Base-by-base conservation (phyloP, 1,140 invertebrate species). In the Ceratina japonica region DNA sequence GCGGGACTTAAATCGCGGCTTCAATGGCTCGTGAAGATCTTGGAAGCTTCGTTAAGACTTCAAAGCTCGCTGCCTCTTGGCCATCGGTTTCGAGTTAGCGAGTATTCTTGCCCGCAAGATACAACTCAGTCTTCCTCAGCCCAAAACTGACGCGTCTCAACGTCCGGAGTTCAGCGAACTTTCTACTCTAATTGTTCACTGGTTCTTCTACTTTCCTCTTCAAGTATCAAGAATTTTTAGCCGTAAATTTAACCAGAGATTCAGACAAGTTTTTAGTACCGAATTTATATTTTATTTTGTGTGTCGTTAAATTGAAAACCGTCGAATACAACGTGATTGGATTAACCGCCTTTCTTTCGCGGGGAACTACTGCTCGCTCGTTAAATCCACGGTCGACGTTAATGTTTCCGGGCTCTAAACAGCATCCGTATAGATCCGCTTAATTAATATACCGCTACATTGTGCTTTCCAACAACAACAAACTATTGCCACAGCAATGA, bases 41-140 rank as follows among this genome's bases (percentile, higher is more conserved):
- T 68, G 16, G 3, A 22, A 16, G 82, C 79, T 86, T 85, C 76
- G 82, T 86, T 87, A 80, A 80, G 82, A 87, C 80, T 78, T 87
- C 82, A 86, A 86, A 87, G 85, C 79, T 31, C 16, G 37, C 37
- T 18, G 58, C 31, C 27, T n/a, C 49, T 22, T 51, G 63, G 37
- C 54, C 69, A 65, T 59, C 37, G 65, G 63, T 72, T 74, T 80
- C 73, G 56, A 81, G 80, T 76, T 83, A 82, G 56, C 65, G 62
- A 59, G 73, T 63, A 63, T 79, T 8, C 56, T 31, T 18, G 24
- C 20, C 44, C 75, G 49, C 52, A 44, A 44, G 37, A 44, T 7
- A 44, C 37, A 44, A 44, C 37, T 10, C 10, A 44, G 5, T 44
- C 5, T 44, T 44, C 37, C 5, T 44, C 5, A 10, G 2, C 1